Base-by-base conservation (phyloP, 2,797 vertebrate species). In the Microchirus variegatus region DNA sequence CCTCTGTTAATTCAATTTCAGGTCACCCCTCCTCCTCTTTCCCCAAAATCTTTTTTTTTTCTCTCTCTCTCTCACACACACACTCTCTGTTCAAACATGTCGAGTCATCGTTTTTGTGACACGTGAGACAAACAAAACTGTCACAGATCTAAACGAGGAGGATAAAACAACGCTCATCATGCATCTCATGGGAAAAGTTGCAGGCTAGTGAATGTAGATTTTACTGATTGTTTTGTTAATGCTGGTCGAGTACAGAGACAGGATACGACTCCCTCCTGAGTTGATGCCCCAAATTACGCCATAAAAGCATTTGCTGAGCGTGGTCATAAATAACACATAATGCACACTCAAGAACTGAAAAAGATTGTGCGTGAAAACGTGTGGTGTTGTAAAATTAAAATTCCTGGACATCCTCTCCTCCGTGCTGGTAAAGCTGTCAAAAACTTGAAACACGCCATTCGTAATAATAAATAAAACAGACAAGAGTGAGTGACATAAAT, bases 1-100 rank as follows among this genome's bases (percentile, higher is more conserved):
- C 18, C 14, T 45, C 22, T 5, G 40, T 6, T 37, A 14, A 66
- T 77, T 44, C 57, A 56, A 43, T 70, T 76, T 74, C 69, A 73
- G 56, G 10, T 63, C 70, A 35, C 18, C 18, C 13, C 15, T n/a
- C n/a, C 16, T 17, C 13, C 16, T 9, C 22, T 26, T 17, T 12
- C 26, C 41, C 26, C 52, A 7, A 43, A 3, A 51, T 35, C 53
- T 60, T 37, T 73, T 59, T 66, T 46, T 6, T 63, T 16, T 45
- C 19, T 4, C 15, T 53, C 41, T 9, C 19, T n/a, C n/a, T n/a
- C n/a, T n/a, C n/a, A n/a, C n/a, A n/a, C n/a, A n/a, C n/a, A n/a
- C n/a, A n/a, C n/a, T n/a, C n/a, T n/a, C n/a, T n/a, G n/a, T n/a
- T n/a, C n/a, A n/a, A n/a, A n/a, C n/a, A 5, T 31, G 53, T 38